Evolutionary conservation across 1,140 invertebrate genomes (phyloP).

Genomic region (Augochlora pura): DNA sequence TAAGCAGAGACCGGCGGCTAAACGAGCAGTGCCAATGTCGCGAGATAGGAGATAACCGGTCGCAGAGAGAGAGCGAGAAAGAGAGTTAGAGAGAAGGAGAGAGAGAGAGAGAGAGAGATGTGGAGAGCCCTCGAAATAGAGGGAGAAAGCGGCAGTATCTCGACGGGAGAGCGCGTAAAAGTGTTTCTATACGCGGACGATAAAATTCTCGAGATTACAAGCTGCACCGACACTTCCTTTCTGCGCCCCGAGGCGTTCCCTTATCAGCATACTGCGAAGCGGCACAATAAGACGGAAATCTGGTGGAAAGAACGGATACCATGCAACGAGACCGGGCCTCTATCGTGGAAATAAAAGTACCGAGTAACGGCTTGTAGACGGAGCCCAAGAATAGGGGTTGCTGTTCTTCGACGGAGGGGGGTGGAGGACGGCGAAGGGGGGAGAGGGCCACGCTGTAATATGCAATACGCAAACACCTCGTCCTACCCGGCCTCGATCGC

Average conservation of each 20-base stretch:
- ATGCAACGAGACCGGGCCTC: conserved; percentile 48
- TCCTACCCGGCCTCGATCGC: not conserved
- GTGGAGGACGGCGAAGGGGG: not conserved
- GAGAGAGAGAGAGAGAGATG: no score
- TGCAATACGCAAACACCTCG: conserved; percentile 34
- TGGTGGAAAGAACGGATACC: conserved; percentile 65
- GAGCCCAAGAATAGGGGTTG: not conserved
- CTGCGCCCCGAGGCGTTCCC: conserved; percentile 45
- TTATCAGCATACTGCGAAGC: conserved; percentile 58
- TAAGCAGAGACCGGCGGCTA: conserved; percentile 5
- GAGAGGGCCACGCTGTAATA: conserved; percentile 11
- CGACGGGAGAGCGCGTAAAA: conserved; percentile 18
- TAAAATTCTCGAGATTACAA: conserved; percentile 47
- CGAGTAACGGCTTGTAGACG: conserved; percentile 28
- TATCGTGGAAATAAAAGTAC: conserved; percentile 62
- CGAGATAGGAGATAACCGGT: not conserved
- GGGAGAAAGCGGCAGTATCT: not conserved
- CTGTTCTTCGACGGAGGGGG: not conserved
- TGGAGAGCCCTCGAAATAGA: no score
- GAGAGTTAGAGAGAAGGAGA: no score
- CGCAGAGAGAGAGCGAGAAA: no score
- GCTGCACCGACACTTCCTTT: conserved; percentile 38
- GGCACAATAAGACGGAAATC: conserved; percentile 67
- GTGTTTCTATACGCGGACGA: conserved; percentile 45
- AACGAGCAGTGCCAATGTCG: not conserved